Evolutionary conservation across 2,797 vertebrate genomes (phyloP).

Genomic region (Rachycentron canadum): DNA sequence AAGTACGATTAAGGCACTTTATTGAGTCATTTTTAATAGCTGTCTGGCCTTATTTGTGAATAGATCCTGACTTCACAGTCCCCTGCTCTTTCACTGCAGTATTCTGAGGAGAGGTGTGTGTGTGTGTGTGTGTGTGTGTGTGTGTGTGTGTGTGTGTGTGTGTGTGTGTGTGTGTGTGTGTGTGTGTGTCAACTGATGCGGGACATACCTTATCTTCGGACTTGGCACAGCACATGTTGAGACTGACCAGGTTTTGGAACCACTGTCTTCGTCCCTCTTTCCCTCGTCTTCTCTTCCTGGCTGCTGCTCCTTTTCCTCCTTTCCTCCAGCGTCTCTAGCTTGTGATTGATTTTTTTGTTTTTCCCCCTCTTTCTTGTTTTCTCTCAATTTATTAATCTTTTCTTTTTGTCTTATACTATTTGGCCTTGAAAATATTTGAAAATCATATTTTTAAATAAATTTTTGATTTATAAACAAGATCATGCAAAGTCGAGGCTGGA

Average conservation of each 20-base stretch:
- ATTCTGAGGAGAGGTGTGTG: not conserved
- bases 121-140: not conserved
- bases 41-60: slow-evolving; percentile 47
- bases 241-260: not conserved
- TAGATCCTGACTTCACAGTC: slow-evolving; percentile 18
- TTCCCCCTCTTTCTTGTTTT: not conserved
- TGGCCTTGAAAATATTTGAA: not conserved
- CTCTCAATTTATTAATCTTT: not conserved
- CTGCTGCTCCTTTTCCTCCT: not conserved
- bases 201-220: not conserved
- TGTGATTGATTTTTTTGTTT: not conserved
- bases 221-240: not conserved
- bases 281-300: not conserved
- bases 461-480: not conserved
- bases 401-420: not conserved
- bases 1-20: slow-evolving; percentile 41
- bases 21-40: slow-evolving; percentile 44
- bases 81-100: slow-evolving; percentile 12
- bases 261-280: not conserved
- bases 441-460: slow-evolving; percentile 3
- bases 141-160: slow-evolving; percentile 8
- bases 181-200: not conserved
- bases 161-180: not conserved
- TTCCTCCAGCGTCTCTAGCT: not conserved
- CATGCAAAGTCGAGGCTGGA: not conserved